phyloP scores from a whole-genome alignment of 1,140 invertebrate genomes.

The Drosophila oshimai region DNA sequence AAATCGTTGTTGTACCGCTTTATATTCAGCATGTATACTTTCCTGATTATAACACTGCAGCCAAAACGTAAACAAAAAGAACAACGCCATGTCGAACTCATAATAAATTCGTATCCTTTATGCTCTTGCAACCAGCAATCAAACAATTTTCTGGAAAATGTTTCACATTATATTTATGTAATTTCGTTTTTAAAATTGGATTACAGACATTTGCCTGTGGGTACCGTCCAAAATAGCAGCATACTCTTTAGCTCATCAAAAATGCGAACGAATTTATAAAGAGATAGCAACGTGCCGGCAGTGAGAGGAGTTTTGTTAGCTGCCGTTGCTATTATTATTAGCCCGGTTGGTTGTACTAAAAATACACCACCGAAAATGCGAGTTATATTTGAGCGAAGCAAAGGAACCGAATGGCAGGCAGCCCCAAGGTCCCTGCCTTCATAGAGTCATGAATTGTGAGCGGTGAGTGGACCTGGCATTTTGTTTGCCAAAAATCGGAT shows the following conservation, averaged over 20 bases:
- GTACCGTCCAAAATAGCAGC: constrained; percentile 13
- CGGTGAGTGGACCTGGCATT: constrained; percentile 41
- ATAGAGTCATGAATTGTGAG: constrained; percentile 14
- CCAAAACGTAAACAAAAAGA: neutral
- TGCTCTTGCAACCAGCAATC: constrained; percentile 42
- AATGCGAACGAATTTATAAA: constrained; percentile 45
- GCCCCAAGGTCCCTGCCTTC: constrained; percentile 46
- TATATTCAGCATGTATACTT: neutral
- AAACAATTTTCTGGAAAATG: constrained; percentile 53
- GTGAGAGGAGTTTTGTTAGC: neutral
- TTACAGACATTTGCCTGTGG: constrained; percentile 55
- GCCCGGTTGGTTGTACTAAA: constrained; percentile 36
- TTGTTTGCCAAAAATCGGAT: constrained; percentile 69
- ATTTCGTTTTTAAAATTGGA: constrained; percentile 69
- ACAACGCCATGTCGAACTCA: neutral
- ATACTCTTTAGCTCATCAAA: constrained; percentile 49
- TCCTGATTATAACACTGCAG: constrained; percentile 5
- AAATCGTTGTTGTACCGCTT: neutral
- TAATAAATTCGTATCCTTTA: constrained; percentile 41
- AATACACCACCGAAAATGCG: constrained; percentile 45
- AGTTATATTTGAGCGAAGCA: constrained; percentile 17
- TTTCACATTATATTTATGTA: constrained; percentile 39
- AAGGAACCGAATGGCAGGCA: neutral
- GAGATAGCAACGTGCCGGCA: constrained; percentile 27
- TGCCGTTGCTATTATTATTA: constrained; percentile 29